Evolutionary conservation across 2,113 vertebrate genomes (phyloP), one percentile per base, ranked within the genome.

Genomic region (Acrocephalus arundinaceus): DNA sequence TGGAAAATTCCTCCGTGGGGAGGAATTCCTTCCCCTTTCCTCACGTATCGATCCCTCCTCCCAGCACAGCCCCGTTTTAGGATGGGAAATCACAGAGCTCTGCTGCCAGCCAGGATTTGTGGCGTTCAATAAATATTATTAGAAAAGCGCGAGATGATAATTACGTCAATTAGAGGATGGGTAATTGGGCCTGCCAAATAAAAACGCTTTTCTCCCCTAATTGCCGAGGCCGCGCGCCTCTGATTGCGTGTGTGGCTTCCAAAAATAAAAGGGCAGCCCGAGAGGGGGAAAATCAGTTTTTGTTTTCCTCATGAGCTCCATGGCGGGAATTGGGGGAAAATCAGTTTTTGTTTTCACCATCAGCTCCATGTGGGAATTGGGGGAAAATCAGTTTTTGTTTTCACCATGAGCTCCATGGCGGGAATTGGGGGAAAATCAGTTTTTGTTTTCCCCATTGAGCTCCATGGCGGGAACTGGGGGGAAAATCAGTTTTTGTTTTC

Each of bases 51-150:
- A 96, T 98, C 94, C 43, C 51, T 91, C 73, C 67, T 37, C 10
- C 28, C 65, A 31, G 37, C 37, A 8, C 33, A 2, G 33, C 39
- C 65, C 66, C 68, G 77, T 2, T 39, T 39, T 2, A 46, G 77
- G 52, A 24, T 11, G 77, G 77, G 9, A 37, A 67, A 74, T 74
- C 67, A 85, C 96, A 33, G 90, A 37, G 80, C 73, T 54, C 74
- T 17, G 55, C 87, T 17, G 80, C 93, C 81, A 87, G 18, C 28
- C 54, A 87, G 91, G 70, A 80, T 55, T 45, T 61, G 81, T 68
- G 77, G 96, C n/a, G 89, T 89, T 97, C 87, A 85, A 97, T 96
- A 93, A 93, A 82, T 70, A 91, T 96, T 90, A 86, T 93, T 79
- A 94, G 90, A 85, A 85, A 95, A 85, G 74, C 37, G 52, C 82